Percentiles rank a stretch among this genome's conserved stretches.
These are phyloP conservation scores for Aspidiotus destructor DNA, from an alignment of 2,888 invertebrate genomes.

Conservation along the genomic window DNA sequence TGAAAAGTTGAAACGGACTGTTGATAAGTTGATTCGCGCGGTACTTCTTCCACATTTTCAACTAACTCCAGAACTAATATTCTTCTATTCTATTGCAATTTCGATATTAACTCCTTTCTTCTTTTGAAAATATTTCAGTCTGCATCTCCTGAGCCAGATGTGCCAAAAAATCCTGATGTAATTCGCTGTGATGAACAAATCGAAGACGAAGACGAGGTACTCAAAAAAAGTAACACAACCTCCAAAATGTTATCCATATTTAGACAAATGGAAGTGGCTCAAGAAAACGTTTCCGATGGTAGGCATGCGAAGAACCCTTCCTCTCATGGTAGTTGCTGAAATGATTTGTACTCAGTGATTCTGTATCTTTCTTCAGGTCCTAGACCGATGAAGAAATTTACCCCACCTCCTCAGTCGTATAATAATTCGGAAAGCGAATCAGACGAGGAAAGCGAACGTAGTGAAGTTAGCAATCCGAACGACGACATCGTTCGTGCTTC, in stretches of 20 bases:
- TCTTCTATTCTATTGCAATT: too few species aligned
- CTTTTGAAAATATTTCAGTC: constrained; percentile 42
- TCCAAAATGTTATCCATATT: constrained; percentile 80
- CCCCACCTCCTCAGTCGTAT: constrained; percentile 62
- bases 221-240: constrained; percentile 59
- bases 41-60: too few species aligned
- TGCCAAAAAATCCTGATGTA: constrained; percentile 62
- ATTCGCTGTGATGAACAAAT: constrained; percentile 48
- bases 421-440: constrained; percentile 34
- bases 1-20: too few species aligned
- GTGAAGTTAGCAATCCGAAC: constrained; percentile 43
- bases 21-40: too few species aligned
- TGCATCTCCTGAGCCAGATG: constrained; percentile 61
- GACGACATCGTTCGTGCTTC: constrained; percentile 44
- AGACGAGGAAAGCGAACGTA: constrained; percentile 45
- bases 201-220: constrained; percentile 46
- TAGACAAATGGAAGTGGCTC: constrained; percentile 71
- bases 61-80: too few species aligned
- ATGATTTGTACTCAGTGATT: background rate
- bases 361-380: constrained; percentile 47
- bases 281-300: constrained; percentile 48
- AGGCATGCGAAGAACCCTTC: background rate
- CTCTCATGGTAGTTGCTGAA: background rate
- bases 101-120: too few species aligned
- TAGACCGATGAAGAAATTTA: constrained; percentile 78